phyloP scores from a whole-genome alignment of 2,113 vertebrate species.

The Natator depressus region DNA sequence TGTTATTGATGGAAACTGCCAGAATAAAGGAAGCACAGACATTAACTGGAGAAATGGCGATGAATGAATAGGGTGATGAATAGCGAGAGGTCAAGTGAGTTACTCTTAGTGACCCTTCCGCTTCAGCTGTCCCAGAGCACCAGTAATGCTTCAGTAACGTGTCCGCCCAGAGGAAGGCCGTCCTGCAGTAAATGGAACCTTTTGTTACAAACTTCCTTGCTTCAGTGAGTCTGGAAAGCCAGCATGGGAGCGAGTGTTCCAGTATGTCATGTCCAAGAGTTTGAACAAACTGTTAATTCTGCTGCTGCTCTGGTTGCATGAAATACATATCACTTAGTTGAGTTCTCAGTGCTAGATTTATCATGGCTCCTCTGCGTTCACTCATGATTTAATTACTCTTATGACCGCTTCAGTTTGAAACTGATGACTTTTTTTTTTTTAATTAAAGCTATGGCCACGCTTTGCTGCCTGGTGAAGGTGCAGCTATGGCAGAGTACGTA shows the following conservation, averaged over 20 bases:
- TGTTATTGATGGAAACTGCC: not conserved
- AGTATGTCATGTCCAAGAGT: not conserved
- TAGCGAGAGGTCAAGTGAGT: not conserved
- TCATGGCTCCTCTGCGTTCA: not conserved
- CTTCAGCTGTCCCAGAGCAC: not conserved
- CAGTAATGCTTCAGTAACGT: not conserved
- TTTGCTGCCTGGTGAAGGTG: conserved; percentile 95
- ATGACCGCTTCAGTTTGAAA: not conserved
- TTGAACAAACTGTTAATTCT: not conserved
- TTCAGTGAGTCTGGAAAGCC: not conserved
- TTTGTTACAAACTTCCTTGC: not conserved
- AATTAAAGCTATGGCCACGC: conserved; percentile 92
- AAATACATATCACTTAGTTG: not conserved
- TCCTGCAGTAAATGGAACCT: not conserved
- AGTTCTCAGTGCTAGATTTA: not conserved
- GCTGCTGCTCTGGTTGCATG: not conserved
- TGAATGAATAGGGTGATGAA: not conserved
- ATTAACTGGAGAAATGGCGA: not conserved
- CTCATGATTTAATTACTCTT: not conserved
- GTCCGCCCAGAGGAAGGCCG: not conserved
- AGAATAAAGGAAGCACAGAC: not conserved
- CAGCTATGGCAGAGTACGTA: conserved; percentile 97
- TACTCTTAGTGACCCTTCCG: not conserved
- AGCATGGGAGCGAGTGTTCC: not conserved
- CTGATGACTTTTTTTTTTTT: not conserved